A percentile compares a stretch with the other conserved stretches of the same genome.
Conservation (phyloP, 2,113 vertebrate genomes). For the Rhizomys pruinosus region DNA sequence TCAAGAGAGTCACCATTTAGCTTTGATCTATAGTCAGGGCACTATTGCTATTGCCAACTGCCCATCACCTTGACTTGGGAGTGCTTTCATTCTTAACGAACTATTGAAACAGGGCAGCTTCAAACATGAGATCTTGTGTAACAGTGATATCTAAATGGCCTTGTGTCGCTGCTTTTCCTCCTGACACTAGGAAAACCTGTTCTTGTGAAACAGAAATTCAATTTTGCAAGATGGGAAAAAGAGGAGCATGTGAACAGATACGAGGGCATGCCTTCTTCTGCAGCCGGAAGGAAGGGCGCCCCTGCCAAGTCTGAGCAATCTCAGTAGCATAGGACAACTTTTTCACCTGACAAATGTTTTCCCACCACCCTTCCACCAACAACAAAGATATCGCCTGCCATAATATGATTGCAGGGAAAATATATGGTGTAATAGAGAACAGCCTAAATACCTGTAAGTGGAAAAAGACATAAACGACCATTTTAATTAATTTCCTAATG, state of each 20-base stretch:
- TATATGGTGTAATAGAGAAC: slow-evolving; percentile 83
- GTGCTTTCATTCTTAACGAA: neutral
- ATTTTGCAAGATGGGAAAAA: slow-evolving; percentile 67
- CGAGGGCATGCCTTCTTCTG: slow-evolving; percentile 64
- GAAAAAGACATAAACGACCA: slow-evolving; percentile 86
- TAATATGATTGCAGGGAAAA: slow-evolving; percentile 81
- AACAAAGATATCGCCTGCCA: slow-evolving; percentile 58
- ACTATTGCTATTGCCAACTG: slow-evolving; percentile 48
- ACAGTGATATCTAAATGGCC: neutral
- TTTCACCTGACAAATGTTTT: slow-evolving; percentile 75
- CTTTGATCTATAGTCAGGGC: slow-evolving; percentile 61
- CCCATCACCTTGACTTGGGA: neutral
- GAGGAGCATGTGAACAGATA: slow-evolving; percentile 66
- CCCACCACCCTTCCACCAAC: neutral
- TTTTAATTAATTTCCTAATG: slow-evolving; percentile 91
- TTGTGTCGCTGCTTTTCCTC: slow-evolving; percentile 46
- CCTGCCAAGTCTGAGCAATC: slow-evolving; percentile 69
- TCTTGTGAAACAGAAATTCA: slow-evolving; percentile 65
- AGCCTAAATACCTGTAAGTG: slow-evolving; percentile 80
- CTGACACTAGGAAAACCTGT: neutral
- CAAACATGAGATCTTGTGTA: slow-evolving; percentile 8
- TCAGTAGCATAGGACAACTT: neutral
- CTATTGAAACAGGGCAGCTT: neutral
- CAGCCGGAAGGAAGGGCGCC: slow-evolving; percentile 81
- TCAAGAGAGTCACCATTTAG: slow-evolving; percentile 59